These are phyloP conservation scores for Clytia hemisphaerica DNA, from an alignment of 30 jellyfish, hydroid and myxozoan species.

Conservation along the genomic window DNA sequence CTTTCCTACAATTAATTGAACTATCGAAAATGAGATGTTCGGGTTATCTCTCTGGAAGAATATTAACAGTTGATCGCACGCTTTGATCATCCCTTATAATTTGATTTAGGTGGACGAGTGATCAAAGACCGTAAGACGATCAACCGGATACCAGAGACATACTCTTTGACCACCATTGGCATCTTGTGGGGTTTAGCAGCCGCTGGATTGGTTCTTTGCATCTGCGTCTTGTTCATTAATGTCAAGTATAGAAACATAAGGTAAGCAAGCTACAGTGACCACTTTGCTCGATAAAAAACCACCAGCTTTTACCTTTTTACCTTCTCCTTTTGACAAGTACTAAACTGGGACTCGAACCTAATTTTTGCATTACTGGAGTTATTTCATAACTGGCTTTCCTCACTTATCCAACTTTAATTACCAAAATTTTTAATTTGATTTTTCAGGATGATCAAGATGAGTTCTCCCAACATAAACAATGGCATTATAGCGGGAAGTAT, in stretches of 20 bases:
- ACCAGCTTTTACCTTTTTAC: too few species aligned
- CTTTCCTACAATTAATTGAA: too few species aligned
- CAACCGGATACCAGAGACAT: conserved; percentile 13
- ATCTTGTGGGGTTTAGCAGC: conserved; percentile 64
- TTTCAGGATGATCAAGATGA: conserved; percentile 67
- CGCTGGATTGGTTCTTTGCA: conserved; percentile 38
- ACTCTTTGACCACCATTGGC: conserved; percentile 39
- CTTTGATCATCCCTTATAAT: too few species aligned
- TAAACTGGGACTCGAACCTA: too few species aligned
- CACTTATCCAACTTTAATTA: background rate
- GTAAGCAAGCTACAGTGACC: conserved; percentile 17
- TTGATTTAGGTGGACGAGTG: too few species aligned
- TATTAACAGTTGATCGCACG: too few species aligned
- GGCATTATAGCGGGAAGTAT: conserved; percentile 63
- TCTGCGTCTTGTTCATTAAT: conserved; percentile 53
- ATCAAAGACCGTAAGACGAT: conserved; percentile 19
- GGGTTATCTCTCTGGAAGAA: too few species aligned
- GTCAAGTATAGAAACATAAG: conserved; percentile 49
- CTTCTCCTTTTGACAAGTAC: background rate
- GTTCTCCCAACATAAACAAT: conserved; percentile 74
- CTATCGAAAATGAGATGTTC: too few species aligned
- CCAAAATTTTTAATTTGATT: background rate
- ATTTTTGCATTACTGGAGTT: too few species aligned
- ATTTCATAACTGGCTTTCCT: background rate
- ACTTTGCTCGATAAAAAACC: too few species aligned